Percentiles rank a stretch among this genome's conserved stretches.
These are phyloP conservation scores for Hipposideros larvatus DNA, from an alignment of 2,797 vertebrate species.

Conservation along the genomic window DNA sequence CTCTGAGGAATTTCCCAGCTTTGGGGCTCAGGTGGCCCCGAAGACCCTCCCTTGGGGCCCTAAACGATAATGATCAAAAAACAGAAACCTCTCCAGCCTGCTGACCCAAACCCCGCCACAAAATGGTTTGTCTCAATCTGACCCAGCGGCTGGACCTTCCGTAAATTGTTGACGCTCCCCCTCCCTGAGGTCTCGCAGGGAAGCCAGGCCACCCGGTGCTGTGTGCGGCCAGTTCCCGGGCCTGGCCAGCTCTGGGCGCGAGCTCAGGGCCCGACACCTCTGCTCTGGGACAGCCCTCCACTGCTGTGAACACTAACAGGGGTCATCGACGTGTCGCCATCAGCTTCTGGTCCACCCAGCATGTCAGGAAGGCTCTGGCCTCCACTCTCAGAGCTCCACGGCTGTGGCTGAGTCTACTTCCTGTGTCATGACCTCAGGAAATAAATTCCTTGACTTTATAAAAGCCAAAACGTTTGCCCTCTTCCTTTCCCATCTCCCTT, in stretches of 20 bases:
- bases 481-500: constrained; percentile 83
- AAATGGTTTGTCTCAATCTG: constrained; percentile 85
- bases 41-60: constrained; percentile 98
- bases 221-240: constrained; percentile 62
- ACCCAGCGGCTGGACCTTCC: constrained; percentile 87
- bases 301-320: constrained; percentile 86
- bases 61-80: constrained; percentile 95
- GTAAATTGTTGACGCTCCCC: constrained; percentile 80
- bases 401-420: constrained; percentile 91
- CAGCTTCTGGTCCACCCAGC: constrained; percentile 85
- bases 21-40: constrained; percentile 96
- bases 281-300: constrained; percentile 80
- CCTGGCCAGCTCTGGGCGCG: background rate
- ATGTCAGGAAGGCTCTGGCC: constrained; percentile 86
- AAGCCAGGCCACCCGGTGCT: constrained; percentile 83
- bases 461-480: constrained; percentile 91
- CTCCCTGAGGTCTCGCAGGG: constrained; percentile 88
- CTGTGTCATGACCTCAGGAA: constrained; percentile 93
- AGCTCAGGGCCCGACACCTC: constrained; percentile 62
- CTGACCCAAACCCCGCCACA: constrained; percentile 85
- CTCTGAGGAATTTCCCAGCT: constrained; percentile 99
- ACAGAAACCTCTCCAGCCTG: constrained; percentile 87
- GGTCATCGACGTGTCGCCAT: constrained; percentile 80
- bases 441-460: constrained; percentile 93
- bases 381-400: constrained; percentile 86